A percentile compares a stretch with the other conserved stretches of the same genome.
Evolutionary conservation across 2,113 vertebrate species (phyloP).

Genomic region (Gymnobelideus leadbeateri): DNA sequence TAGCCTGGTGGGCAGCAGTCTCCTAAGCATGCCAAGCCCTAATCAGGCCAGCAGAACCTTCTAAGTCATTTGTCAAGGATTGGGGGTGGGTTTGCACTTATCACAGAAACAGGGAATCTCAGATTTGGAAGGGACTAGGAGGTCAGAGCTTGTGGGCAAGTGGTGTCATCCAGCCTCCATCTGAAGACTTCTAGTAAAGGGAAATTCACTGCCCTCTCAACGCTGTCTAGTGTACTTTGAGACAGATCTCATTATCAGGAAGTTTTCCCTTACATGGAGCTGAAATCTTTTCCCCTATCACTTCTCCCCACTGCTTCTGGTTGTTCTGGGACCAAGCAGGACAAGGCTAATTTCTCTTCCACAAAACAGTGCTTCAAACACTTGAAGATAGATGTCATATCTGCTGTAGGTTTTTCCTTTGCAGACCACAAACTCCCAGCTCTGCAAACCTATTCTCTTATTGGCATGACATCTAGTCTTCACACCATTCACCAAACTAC

Average conservation of each 20-base stretch:
- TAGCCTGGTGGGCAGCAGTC: background rate
- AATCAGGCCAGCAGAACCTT: background rate
- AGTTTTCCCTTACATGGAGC: slow-evolving; percentile 1
- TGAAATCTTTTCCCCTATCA: background rate
- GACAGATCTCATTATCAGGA: background rate
- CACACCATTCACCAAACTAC: background rate
- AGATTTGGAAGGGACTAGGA: background rate
- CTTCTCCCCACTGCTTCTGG: background rate
- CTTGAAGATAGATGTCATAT: background rate
- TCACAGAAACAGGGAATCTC: background rate
- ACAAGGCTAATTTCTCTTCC: background rate
- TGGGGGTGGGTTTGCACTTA: background rate
- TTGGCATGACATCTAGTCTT: background rate
- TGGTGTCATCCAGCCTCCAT: background rate
- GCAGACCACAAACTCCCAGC: background rate
- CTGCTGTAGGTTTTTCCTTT: background rate
- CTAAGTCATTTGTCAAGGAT: background rate
- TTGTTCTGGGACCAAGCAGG: background rate
- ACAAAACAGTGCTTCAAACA: background rate
- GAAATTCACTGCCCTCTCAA: background rate
- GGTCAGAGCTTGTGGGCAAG: background rate
- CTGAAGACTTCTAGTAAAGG: background rate
- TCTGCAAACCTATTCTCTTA: background rate
- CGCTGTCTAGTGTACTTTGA: background rate
- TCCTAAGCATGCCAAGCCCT: background rate